Evolutionary conservation across 2,113 vertebrate genomes (phyloP).

Genomic region (Marcusenius ussheri): DNA sequence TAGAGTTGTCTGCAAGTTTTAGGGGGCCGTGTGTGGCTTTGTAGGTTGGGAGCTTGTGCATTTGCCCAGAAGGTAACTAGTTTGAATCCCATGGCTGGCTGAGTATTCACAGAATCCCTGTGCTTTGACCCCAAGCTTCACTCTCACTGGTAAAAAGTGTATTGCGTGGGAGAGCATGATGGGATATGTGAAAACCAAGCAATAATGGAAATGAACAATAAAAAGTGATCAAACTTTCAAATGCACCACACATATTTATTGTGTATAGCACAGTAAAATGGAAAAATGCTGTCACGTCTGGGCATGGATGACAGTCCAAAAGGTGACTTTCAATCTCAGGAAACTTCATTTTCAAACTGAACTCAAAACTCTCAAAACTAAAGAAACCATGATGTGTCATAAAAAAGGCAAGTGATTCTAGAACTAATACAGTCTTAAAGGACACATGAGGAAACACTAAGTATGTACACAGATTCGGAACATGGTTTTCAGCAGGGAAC

Average conservation of each 20-base stretch:
- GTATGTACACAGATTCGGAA: background rate
- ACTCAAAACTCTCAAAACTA: background rate
- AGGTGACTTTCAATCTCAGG: background rate
- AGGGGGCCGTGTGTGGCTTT: background rate
- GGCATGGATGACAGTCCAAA: background rate
- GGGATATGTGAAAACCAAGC: background rate
- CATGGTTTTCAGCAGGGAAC: background rate
- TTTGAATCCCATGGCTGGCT: background rate
- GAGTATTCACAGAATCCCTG: background rate
- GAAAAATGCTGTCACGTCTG: background rate
- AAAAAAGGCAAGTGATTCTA: background rate
- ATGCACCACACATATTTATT: background rate
- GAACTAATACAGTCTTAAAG: background rate
- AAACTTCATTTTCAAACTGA: background rate
- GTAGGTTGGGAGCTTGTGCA: background rate
- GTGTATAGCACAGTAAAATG: background rate
- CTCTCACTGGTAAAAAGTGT: background rate
- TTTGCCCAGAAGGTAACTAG: background rate
- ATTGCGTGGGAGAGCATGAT: background rate
- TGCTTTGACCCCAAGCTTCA: background rate
- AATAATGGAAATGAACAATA: background rate
- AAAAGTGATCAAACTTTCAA: background rate
- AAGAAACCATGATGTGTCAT: background rate
- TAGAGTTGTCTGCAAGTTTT: background rate
- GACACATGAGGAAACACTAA: background rate